Evolutionary conservation across 2,888 invertebrate species (phyloP), one percentile per base, ranked within the genome.

Genomic region (Agrypnus murinus): DNA sequence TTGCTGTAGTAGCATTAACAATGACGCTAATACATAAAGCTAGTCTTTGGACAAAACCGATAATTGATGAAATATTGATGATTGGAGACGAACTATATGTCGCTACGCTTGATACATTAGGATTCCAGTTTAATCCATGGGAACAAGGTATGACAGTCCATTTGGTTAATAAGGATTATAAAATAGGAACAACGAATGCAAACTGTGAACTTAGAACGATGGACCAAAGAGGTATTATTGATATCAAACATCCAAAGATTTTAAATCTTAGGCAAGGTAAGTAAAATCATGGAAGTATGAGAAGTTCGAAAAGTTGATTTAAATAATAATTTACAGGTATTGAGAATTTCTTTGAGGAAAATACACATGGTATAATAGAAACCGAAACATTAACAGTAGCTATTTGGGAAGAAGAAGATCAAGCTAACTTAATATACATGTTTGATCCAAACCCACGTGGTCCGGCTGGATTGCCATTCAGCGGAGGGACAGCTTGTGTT

Each of bases 21-120:
- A 90, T 91, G 90, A 86, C 89, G 0, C 86, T 88, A 74, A 80
- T 90, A 0, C 88, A 90, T 7, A 86, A 88, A 4, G 87, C 90
- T 0, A 86, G 87, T 50, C 85, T 88, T 3, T 92, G 92, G 92
- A 88, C 89, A 4, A 83, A 86, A 2, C 87, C 87, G n/a, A 89
- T 91, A 0, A 78, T 89, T 2, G 90, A 88, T 69, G 88, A 88
- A 45, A 85, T 90, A 9, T 80, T 90, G 73, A 80, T 82, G 0
- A 82, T 87, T 0, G 90, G 87, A 0, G 86, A 88, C 57, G 86
- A 86, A 32, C 79, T 91, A 65, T 89, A 89, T 77, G 74, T 82
- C 0, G 85, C 86, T 0, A 89, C 89, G 0, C 65, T 89, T 0
- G 83, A 84, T 7, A 83, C 87, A n/a, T 79, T 91, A 0, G 88